These are phyloP conservation scores for Sardinella longiceps DNA, from an alignment of 2,797 vertebrate genomes.

Conservation along the genomic window DNA sequence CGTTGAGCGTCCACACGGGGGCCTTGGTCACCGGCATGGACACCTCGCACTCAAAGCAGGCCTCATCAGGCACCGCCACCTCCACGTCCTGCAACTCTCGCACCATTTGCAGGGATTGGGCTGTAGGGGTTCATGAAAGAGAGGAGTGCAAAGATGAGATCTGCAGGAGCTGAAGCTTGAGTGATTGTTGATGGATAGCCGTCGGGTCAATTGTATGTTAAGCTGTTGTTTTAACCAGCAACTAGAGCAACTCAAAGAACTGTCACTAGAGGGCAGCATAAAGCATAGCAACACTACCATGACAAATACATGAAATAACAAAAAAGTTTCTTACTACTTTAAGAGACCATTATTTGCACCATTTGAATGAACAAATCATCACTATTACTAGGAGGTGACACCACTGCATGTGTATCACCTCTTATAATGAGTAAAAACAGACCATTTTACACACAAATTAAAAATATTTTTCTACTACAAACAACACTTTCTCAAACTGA, in stretches of 20 bases:
- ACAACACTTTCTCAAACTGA: neutral
- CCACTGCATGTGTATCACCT: neutral
- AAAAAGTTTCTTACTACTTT: neutral
- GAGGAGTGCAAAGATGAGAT: neutral
- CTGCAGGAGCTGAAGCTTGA: neutral
- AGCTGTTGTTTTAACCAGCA: neutral
- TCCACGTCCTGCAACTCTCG: slow-evolving; percentile 71
- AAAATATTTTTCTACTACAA: neutral
- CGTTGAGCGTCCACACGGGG: slow-evolving; percentile 77
- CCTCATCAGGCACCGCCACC: slow-evolving; percentile 69
- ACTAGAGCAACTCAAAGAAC: neutral
- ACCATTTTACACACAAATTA: neutral
- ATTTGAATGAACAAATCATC: neutral
- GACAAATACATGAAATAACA: neutral
- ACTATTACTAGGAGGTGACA: neutral
- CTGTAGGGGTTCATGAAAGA: slow-evolving; percentile 55
- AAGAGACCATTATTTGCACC: neutral
- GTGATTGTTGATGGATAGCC: neutral
- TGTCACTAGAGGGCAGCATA: neutral
- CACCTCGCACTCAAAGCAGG: slow-evolving; percentile 79
- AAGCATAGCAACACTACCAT: neutral
- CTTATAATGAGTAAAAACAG: no score
- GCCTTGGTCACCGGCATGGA: slow-evolving; percentile 63
- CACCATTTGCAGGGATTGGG: slow-evolving; percentile 68
- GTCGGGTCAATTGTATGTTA: neutral